phyloP scores from a whole-genome alignment of 1,140 invertebrate species.

The Berghia stephanieae region DNA sequence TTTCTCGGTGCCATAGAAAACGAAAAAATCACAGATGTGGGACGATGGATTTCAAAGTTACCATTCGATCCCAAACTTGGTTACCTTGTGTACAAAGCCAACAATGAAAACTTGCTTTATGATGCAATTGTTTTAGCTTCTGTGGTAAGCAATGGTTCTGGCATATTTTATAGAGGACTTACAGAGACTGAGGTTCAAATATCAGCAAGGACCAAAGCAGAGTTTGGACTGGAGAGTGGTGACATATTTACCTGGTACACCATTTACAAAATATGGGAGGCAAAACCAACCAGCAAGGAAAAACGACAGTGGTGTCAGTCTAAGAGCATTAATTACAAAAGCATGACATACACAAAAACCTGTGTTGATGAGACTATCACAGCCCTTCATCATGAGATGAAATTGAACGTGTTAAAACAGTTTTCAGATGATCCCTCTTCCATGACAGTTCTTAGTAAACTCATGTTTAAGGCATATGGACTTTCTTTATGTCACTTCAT shows the following conservation, averaged over 20 bases:
- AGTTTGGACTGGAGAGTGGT: slow-evolving; percentile 78
- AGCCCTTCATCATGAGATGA: slow-evolving; percentile 46
- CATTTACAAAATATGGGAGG: slow-evolving; percentile 75
- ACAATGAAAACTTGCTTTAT: slow-evolving; percentile 71
- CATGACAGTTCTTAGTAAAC: slow-evolving; percentile 33
- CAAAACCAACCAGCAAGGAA: neutral
- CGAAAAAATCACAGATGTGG: slow-evolving; percentile 55
- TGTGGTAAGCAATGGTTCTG: slow-evolving; percentile 38
- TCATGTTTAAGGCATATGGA: slow-evolving; percentile 41
- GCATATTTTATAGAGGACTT: slow-evolving; percentile 49
- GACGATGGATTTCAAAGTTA: slow-evolving; percentile 56
- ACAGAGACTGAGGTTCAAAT: slow-evolving; percentile 73
- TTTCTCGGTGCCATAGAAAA: slow-evolving; percentile 48
- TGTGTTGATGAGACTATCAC: slow-evolving; percentile 44
- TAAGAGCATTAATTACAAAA: slow-evolving; percentile 56
- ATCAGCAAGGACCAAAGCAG: slow-evolving; percentile 76
- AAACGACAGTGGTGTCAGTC: slow-evolving; percentile 46
- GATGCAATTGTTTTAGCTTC: slow-evolving; percentile 59
- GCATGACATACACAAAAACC: slow-evolving; percentile 48
- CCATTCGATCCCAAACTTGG: slow-evolving; percentile 55
- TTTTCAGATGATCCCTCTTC: slow-evolving; percentile 37
- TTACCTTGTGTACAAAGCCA: slow-evolving; percentile 42
- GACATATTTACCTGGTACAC: slow-evolving; percentile 93
- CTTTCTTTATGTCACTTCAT: slow-evolving; percentile 47
- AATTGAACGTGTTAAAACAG: slow-evolving; percentile 33